Evolutionary conservation across 1,140 invertebrate genomes (phyloP).

Genomic region (Planococcus citri): DNA sequence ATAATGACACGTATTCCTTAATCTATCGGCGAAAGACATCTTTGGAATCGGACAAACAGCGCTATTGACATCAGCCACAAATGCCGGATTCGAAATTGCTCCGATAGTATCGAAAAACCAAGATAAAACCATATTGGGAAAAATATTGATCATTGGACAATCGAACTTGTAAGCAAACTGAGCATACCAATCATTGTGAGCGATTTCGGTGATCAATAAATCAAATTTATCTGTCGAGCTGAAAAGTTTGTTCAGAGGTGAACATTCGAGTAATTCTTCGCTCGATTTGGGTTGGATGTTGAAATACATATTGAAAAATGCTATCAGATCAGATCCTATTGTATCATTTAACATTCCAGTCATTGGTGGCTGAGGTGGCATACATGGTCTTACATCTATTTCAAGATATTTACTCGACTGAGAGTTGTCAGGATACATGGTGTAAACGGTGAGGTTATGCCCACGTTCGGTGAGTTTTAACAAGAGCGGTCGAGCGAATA

Average conservation of each 20-base stretch:
- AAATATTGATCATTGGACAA: neutral
- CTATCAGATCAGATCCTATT: too few relatives aligned
- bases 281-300: too few relatives aligned
- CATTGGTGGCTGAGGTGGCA: too few relatives aligned
- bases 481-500: slow-evolving; percentile 31
- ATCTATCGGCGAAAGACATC: neutral
- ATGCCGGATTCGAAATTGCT: neutral
- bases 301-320: too few relatives aligned
- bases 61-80: slow-evolving; percentile 23
- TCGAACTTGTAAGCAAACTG: neutral
- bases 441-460: slow-evolving; percentile 31
- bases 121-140: neutral
- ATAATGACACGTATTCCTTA: neutral
- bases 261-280: neutral
- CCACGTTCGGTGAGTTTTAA: slow-evolving; percentile 29
- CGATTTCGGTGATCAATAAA: neutral
- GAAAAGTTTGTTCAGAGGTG: slow-evolving; percentile 11
- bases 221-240: slow-evolving; percentile 21
- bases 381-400: neutral
- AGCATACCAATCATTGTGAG: neutral
- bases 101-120: neutral
- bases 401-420: slow-evolving; percentile 38
- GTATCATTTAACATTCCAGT: too few relatives aligned
- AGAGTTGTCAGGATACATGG: slow-evolving; percentile 36
- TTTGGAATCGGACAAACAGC: neutral